A percentile compares a stretch with the other conserved stretches of the same genome.
Conservation (phyloP, 2,797 vertebrate species). For the Onychomys torridus region DNA sequence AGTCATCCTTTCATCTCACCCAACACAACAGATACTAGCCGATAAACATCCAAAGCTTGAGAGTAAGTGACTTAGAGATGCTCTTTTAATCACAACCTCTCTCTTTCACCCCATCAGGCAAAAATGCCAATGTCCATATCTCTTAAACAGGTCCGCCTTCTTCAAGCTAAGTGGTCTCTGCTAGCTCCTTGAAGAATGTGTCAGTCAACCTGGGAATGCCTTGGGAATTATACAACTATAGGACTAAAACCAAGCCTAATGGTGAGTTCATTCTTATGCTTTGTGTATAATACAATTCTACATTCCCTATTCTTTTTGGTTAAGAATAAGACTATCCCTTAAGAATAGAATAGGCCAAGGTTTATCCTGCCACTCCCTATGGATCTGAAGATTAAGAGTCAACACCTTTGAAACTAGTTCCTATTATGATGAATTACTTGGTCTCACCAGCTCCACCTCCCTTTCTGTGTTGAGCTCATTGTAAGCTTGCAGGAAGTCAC, state of each 20-base stretch:
- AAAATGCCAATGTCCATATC: neutral
- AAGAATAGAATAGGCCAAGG: slow-evolving; percentile 11
- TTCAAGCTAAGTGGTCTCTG: slow-evolving; percentile 13
- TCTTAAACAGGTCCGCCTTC: neutral
- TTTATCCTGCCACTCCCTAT: slow-evolving; percentile 45
- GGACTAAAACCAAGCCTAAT: slow-evolving; percentile 21
- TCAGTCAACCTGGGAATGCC: neutral
- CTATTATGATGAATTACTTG: slow-evolving; percentile 57
- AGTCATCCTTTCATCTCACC: slow-evolving; percentile 58
- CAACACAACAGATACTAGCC: neutral
- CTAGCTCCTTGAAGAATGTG: neutral
- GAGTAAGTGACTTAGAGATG: neutral
- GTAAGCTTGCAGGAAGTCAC: slow-evolving; percentile 61
- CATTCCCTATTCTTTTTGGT: slow-evolving; percentile 10
- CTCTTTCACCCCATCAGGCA: neutral
- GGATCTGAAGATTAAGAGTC: slow-evolving; percentile 52
- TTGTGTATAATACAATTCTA: slow-evolving; percentile 13
- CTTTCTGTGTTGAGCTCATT: slow-evolving; percentile 56
- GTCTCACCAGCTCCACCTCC: slow-evolving; percentile 50
- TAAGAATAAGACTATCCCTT: neutral
- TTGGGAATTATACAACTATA: neutral
- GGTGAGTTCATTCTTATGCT: neutral
- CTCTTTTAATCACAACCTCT: neutral
- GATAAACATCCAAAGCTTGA: neutral
- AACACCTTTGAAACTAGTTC: slow-evolving; percentile 45